Conservation (phyloP, 2,888 invertebrate genomes). For the Latrodectus elegans region DNA sequence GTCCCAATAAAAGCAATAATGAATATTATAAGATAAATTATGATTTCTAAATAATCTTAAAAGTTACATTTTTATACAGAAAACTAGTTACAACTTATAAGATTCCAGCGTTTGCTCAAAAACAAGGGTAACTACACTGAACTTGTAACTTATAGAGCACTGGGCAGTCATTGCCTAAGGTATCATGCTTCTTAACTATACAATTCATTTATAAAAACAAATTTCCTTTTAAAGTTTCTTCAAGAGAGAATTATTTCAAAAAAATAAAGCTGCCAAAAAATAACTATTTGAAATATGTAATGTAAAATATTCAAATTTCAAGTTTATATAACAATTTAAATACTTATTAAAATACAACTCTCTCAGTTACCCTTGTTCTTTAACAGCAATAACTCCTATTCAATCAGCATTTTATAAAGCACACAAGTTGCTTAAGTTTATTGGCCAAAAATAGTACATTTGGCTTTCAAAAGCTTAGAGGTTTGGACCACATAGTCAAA, state of each 20-base stretch:
- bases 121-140: constrained; percentile 63
- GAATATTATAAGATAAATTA: constrained; percentile 58
- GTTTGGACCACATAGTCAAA: constrained; percentile 60
- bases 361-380: constrained; percentile 67
- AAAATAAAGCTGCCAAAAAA: constrained; percentile 59
- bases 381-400: constrained; percentile 62
- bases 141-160: constrained; percentile 18
- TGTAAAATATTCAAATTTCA: constrained; percentile 13
- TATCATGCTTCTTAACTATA: not conserved
- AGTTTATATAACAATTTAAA: constrained; percentile 33
- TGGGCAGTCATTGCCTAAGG: not conserved
- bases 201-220: constrained; percentile 23
- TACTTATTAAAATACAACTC: constrained; percentile 37
- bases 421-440: constrained; percentile 29
- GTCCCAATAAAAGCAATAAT: constrained; percentile 58
- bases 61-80: constrained; percentile 65
- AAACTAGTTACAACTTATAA: constrained; percentile 62
- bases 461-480: constrained; percentile 40
- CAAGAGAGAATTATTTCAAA: constrained; percentile 34
- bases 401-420: constrained; percentile 55
- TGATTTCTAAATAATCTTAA: constrained; percentile 51
- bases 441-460: constrained; percentile 38
- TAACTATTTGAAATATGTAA: constrained; percentile 30
- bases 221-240: constrained; percentile 43
- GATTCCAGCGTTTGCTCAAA: constrained; percentile 63